Evolutionary conservation across 2,888 invertebrate species (phyloP).

Genomic region (Apoderus coryli): DNA sequence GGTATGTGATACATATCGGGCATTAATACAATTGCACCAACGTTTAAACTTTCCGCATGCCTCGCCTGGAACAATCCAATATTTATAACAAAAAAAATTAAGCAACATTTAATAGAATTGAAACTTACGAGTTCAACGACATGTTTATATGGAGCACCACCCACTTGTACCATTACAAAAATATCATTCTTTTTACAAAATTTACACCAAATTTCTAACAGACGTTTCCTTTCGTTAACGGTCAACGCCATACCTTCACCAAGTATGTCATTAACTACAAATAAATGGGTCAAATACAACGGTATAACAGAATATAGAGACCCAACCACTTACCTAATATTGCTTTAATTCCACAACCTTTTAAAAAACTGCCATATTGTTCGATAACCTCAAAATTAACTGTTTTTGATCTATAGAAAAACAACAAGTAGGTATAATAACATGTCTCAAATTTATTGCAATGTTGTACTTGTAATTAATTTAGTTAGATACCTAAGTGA

Average conservation of each 20-base stretch:
- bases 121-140: constrained; percentile 41
- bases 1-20: constrained; percentile 70
- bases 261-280: constrained; percentile 61
- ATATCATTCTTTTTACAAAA: constrained; percentile 39
- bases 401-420: constrained; percentile 23
- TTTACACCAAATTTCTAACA: constrained; percentile 49
- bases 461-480: too few species aligned
- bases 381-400: constrained; percentile 20
- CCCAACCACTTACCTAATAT: constrained; percentile 16
- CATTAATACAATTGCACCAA: constrained; percentile 56
- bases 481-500: too few species aligned
- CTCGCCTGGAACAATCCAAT: constrained; percentile 38
- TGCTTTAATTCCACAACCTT: constrained; percentile 43
- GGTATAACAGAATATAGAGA: constrained; percentile 36
- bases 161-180: constrained; percentile 58
- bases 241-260: constrained; percentile 62
- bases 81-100: constrained; percentile 1
- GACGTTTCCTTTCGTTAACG: constrained; percentile 48
- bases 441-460: too few species aligned
- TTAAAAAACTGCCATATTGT: constrained; percentile 49
- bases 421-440: too few species aligned
- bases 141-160: constrained; percentile 52
- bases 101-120: constrained; percentile 1
- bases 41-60: constrained; percentile 51
- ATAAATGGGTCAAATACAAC: constrained; percentile 36